phyloP scores from a whole-genome alignment of 2,113 vertebrate species.

The Chaetops frenatus region DNA sequence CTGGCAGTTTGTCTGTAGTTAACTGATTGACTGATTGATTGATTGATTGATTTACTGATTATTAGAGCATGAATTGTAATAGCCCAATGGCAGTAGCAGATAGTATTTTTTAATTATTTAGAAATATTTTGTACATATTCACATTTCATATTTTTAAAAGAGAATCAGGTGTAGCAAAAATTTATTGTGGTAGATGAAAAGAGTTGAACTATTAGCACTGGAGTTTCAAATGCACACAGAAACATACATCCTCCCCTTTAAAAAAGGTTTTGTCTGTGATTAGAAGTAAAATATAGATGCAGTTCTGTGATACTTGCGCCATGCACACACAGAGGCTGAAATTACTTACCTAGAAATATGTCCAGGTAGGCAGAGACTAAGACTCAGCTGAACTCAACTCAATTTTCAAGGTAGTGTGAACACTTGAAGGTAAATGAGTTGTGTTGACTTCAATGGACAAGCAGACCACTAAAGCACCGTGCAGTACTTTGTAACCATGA shows the following conservation, averaged over 20 bases:
- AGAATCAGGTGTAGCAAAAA: background rate
- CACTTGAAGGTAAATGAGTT: background rate
- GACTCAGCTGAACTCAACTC: background rate
- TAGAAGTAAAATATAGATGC: background rate
- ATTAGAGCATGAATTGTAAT: background rate
- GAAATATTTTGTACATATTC: background rate
- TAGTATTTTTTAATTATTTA: background rate
- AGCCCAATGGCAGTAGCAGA: background rate
- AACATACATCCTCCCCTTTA: fast-evolving
- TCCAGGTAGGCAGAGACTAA: background rate
- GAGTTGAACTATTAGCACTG: background rate
- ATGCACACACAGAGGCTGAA: fast-evolving
- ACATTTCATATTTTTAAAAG: background rate
- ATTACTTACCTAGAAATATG: background rate
- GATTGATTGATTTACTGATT: background rate
- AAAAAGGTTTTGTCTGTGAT: background rate
- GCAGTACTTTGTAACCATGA: background rate
- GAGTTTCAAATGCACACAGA: background rate
- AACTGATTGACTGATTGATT: too few relatives aligned
- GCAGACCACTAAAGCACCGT: background rate
- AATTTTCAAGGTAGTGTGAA: background rate
- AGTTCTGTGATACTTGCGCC: background rate
- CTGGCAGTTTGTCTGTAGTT: background rate
- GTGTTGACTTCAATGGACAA: background rate
- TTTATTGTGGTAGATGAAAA: background rate